Evolutionary conservation across 2,888 invertebrate species (phyloP), one percentile per base, ranked within the genome.

Genomic region (Platycheirus rosarum): DNA sequence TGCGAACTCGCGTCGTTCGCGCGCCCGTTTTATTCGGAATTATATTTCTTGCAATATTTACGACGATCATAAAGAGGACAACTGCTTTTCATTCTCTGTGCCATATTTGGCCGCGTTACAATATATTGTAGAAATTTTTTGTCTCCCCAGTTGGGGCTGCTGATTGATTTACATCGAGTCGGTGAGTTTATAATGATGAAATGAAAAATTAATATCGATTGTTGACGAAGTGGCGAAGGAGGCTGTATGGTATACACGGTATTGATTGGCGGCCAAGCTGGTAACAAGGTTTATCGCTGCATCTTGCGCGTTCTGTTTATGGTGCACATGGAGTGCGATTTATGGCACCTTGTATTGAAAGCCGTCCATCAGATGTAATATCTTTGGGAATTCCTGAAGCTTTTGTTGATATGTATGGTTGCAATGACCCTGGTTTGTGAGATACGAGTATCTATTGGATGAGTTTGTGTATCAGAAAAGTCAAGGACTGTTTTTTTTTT

Each of bases 151-250:
- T 53, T 55, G 70, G 32, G n/a, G n/a, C 48, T 60, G 44, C 82
- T 82, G 82, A 82, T 82, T 82, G 82, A 82, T 82, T 82, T 82
- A 82, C 82, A 82, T 82, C 82, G 68, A 82, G 73, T 77, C 82
- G 82, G 53, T 77, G 82, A 82, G 82, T 82, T 82, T 82, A 82
- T 82, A 82, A 82, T 82, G 82, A 82, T 77, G 82, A 82, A 77
- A 82, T 82, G 82, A 82, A 82, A 82, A 82, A 82, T 82, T 82
- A 82, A 76, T 80, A 80, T 80, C 70, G 48, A 76, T 53, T 49
- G 44, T n/a, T n/a, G n/a, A n/a, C n/a, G n/a, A n/a, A n/a, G 46
- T 23, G 55, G 23, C 14, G 44, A 29, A 16, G 55, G 42, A 44
- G 44, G 49, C 35, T 60, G 42, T 14, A 42, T n/a, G 46, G 7